Percentiles rank a stretch among this genome's conserved stretches.
These are phyloP conservation scores for Hemistola chrysoprasaria DNA, from an alignment of 2,888 invertebrate species.

Conservation along the genomic window DNA sequence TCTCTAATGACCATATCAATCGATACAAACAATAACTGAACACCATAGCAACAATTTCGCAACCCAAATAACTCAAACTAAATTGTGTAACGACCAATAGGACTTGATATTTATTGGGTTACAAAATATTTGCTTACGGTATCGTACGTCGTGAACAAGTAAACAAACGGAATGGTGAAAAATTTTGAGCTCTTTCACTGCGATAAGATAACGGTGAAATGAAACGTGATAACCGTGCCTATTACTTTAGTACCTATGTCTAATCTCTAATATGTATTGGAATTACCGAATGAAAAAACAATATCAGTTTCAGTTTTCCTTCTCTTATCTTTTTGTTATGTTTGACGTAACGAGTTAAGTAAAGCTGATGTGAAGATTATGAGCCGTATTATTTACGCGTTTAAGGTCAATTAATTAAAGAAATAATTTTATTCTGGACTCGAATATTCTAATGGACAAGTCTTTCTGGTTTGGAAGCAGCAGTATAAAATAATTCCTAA, in stretches of 20 bases:
- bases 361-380: too few relatives aligned
- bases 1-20: conserved; percentile 56
- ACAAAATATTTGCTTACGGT: conserved; percentile 67
- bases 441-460: conserved; percentile 10
- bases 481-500: too few relatives aligned
- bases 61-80: conserved; percentile 40
- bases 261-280: too few relatives aligned
- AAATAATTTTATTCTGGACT: conserved; percentile 2
- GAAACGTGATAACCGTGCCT: conserved; percentile 16
- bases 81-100: conserved; percentile 52
- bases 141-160: conserved; percentile 48
- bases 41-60: conserved; percentile 46
- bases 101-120: conserved; percentile 44
- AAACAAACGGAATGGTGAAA: conserved; percentile 70
- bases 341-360: too few relatives aligned
- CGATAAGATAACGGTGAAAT: conserved; percentile 73
- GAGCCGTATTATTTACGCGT: too few relatives aligned
- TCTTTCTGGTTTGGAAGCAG: not conserved
- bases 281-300: too few relatives aligned
- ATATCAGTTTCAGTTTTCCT: too few relatives aligned
- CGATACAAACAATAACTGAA: conserved; percentile 36
- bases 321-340: too few relatives aligned
- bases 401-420: too few relatives aligned
- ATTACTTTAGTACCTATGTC: too few relatives aligned
- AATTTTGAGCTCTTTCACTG: conserved; percentile 44